Evolutionary conservation across 2,888 invertebrate genomes (phyloP).

Genomic region (Ganaspis brasiliensis): DNA sequence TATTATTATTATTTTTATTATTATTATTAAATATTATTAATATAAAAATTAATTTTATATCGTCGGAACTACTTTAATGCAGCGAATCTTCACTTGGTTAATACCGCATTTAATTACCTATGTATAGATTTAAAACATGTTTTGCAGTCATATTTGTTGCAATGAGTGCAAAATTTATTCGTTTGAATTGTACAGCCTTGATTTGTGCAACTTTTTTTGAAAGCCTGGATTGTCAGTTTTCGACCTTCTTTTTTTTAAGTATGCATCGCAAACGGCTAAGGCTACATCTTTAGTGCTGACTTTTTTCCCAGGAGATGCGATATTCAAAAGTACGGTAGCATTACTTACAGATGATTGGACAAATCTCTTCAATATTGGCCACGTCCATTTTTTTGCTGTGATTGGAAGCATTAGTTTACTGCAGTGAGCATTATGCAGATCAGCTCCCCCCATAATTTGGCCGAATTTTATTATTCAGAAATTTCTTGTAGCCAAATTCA

Average conservation of each 20-base stretch:
- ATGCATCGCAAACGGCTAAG: background rate
- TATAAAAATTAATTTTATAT: too few relatives aligned
- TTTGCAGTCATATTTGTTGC: too few relatives aligned
- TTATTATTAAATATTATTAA: too few relatives aligned
- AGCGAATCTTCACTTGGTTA: too few relatives aligned
- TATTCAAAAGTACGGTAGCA: slow-evolving; percentile 31
- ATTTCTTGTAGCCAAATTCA: too few relatives aligned
- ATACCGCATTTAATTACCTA: too few relatives aligned
- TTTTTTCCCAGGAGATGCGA: slow-evolving; percentile 34
- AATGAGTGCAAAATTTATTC: background rate
- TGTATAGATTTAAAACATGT: too few relatives aligned
- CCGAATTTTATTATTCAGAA: too few relatives aligned
- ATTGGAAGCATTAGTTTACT: slow-evolving; percentile 45
- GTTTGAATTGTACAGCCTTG: background rate
- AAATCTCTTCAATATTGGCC: slow-evolving; percentile 44
- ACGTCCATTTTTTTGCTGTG: slow-evolving; percentile 45
- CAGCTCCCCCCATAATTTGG: slow-evolving; percentile 52
- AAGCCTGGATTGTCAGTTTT: background rate
- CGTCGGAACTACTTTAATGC: too few relatives aligned
- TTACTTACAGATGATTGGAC: slow-evolving; percentile 40
- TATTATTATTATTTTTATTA: too few relatives aligned
- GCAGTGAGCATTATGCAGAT: slow-evolving; percentile 49
- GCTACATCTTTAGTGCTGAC: slow-evolving; percentile 46
- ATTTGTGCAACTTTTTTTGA: background rate
- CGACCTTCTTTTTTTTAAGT: background rate